Base-by-base conservation (phyloP, 2,888 invertebrate species). In the Encarsia formosa region DNA sequence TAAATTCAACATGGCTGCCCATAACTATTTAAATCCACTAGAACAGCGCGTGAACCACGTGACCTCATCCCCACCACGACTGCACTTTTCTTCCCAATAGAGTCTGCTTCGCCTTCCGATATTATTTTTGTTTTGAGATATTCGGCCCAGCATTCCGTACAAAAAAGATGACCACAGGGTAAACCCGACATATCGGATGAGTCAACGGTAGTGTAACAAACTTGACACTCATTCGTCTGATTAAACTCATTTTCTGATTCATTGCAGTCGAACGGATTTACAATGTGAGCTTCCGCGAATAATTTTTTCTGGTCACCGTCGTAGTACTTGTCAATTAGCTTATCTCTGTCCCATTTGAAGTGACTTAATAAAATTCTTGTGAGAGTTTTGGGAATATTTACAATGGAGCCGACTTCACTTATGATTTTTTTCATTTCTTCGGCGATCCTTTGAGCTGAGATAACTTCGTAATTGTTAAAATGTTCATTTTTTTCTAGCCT, bases 241-340 rank as follows among this genome's bases (percentile, higher is more conserved):
- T 24, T n/a, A n/a, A n/a, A n/a, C n/a, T n/a, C n/a, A n/a, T n/a
- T n/a, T n/a, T n/a, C n/a, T n/a, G n/a, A n/a, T n/a, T n/a, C n/a
- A n/a, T n/a, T n/a, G n/a, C n/a, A n/a, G n/a, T n/a, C n/a, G n/a
- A n/a, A n/a, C n/a, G n/a, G n/a, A n/a, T n/a, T n/a, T 15, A 22
- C 85, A 64, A 95, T 91, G 76, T 91, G 86, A 61, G 94, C 94
- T 77, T 92, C 90, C 56, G 83, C 81, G 76, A 96, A 94, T 66
- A 96, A 80, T 70, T 88, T 85, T 65, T 93, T 93, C 74, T 89
- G 91, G 76, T 92, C 19, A 76, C 72, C 72, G 61, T 75, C 81
- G 66, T 79, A 82, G 65, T 65, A 80, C 69, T 76, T 75, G 65
- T 82, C 82, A 72, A 82, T 76, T 9, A 83, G 67, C 57, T 79